phyloP scores from a whole-genome alignment of 2,797 vertebrate species.

The Siniperca obscura region DNA sequence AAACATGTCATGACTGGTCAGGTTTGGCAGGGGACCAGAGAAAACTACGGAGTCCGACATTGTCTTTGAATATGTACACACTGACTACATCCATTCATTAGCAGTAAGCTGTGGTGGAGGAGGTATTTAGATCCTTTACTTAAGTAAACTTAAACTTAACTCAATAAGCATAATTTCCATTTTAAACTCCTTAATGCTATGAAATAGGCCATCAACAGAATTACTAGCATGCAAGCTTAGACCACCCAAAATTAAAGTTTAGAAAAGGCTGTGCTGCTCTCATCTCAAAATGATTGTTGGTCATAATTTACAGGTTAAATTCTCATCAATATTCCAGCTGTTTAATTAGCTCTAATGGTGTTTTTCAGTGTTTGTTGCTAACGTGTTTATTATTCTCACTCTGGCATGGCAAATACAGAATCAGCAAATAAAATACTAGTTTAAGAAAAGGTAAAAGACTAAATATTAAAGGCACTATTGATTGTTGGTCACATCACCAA shows the following conservation, averaged over 20 bases:
- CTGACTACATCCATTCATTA: background rate
- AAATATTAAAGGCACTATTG: background rate
- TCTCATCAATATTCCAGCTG: constrained; percentile 11
- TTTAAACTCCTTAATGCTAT: background rate
- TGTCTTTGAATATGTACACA: no score
- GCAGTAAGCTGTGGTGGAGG: background rate
- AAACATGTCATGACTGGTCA: no score
- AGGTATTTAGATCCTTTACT: background rate
- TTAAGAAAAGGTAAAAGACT: background rate
- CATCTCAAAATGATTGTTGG: background rate
- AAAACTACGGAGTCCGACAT: no score
- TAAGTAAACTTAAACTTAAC: background rate
- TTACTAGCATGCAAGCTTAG: background rate
- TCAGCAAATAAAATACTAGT: background rate
- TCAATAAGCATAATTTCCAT: background rate
- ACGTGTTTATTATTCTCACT: background rate
- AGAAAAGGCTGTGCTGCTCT: background rate
- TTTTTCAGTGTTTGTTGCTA: background rate
- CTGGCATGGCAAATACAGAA: background rate
- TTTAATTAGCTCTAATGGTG: constrained; percentile 23
- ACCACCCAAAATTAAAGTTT: background rate
- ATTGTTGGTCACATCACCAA: background rate
- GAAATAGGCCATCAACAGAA: background rate
- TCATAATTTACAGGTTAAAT: background rate
- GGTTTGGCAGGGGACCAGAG: no score